Base-by-base conservation (phyloP, 2,113 vertebrate genomes). In the Hydrolagus affinis region DNA sequence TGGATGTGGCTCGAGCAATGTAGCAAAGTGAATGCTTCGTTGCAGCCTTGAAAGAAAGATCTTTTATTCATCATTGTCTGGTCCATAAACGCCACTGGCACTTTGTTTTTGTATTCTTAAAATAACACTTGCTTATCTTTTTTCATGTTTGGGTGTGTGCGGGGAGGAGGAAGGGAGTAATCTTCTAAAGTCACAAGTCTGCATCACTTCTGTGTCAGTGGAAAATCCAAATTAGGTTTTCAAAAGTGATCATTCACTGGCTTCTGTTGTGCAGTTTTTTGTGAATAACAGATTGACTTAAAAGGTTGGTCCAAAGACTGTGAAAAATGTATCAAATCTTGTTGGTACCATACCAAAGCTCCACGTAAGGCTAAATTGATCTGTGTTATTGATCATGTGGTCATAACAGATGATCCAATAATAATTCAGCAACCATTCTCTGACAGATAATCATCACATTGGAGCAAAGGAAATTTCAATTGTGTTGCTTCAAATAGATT, bases 31-130 rank as follows among this genome's bases (percentile, higher is more conserved):
- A 57, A 66, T 28, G 66, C 78, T 83, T 83, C 32, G 21, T 62
- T 83, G 64, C 25, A 83, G 62, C 78, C 60, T 66, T 83, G 62
- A 66, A 83, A 68, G 44, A 32, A 23, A 80, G 21, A 80, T 28
- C 7, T 75, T 62, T 28, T 30, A 83, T 14, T 66, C 78, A 83
- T 83, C 66, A 59, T 83, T 83, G 25, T 83, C 25, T 83, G 25
- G 62, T 68, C 62, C 62, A 68, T 15, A 83, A 75, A 83, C 66
- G 78, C 62, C 64, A 60, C 62, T 78, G 57, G 57, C 25, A 62
- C 66, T 83, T 80, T 78, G 57, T 83, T 83, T n/a, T 83, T 83
- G 60, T 83, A 68, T 8, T 60, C 64, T 62, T 83, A 66, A 32
- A 83, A 66, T 10, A 32, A 66, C 25, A 83, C 32, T 28, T 83